Conservation (phyloP, 2,113 vertebrate genomes). For the Monopterus albus region DNA sequence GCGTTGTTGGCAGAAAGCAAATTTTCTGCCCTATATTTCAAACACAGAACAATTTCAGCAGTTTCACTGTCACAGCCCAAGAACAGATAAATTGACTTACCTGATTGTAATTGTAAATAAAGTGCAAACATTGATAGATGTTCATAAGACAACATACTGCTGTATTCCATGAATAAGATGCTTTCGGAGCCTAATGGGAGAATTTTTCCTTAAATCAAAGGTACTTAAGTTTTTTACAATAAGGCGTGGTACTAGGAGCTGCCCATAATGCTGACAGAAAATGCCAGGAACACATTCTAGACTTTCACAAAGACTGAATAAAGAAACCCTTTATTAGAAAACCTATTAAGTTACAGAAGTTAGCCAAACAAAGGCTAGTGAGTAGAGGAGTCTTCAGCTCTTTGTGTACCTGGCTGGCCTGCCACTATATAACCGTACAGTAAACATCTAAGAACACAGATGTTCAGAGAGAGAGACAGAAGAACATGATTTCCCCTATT, state of each 20-base stretch:
- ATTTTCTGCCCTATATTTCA: too few relatives aligned
- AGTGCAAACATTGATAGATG: not conserved
- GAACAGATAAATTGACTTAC: too few relatives aligned
- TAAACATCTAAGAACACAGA: too few relatives aligned
- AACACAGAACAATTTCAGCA: too few relatives aligned
- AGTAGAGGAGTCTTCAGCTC: not conserved
- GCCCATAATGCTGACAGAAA: not conserved
- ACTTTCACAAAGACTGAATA: not conserved
- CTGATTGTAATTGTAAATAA: not conserved
- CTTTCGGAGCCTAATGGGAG: not conserved
- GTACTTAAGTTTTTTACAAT: too few relatives aligned
- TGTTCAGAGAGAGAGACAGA: not conserved
- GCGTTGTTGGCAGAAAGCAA: too few relatives aligned
- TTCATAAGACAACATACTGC: too few relatives aligned
- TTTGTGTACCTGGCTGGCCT: not conserved
- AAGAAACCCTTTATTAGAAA: constrained; percentile 11
- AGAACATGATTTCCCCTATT: not conserved
- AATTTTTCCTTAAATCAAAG: not conserved
- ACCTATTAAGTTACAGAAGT: not conserved
- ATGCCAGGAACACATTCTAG: not conserved
- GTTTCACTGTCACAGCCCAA: too few relatives aligned
- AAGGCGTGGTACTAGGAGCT: too few relatives aligned
- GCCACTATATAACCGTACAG: not conserved
- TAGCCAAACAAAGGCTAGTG: not conserved
- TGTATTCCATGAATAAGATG: not conserved